Evolutionary conservation across 2,797 vertebrate species (phyloP), one percentile per base, ranked within the genome.

Genomic region (Cirrhinus molitorella): DNA sequence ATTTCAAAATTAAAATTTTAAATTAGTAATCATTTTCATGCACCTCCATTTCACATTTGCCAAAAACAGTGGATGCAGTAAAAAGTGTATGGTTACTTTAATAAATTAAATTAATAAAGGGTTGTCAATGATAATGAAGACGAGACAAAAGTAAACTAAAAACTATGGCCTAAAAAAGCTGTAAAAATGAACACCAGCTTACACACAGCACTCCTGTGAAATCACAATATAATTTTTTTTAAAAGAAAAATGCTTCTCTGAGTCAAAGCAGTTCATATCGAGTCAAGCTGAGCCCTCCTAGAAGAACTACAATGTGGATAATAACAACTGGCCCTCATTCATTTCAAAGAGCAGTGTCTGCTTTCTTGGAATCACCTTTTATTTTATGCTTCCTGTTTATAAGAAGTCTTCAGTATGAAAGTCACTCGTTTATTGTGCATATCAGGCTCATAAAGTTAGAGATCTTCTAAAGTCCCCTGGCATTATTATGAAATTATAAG

Each of bases 341-440:
- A 74, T 74, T 74, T 74, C 49, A 55, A 53, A 73, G 71, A 51
- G 5, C 9, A 53, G 3, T 37, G 28, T 55, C 49, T 55, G 31
- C 28, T 55, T 74, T 74, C 31, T 31, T n/a, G 6, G 6, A 34
- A n/a, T 51, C 71, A 37, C 19, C 37, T 55, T n/a, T 53, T 74
- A 55, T 55, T 55, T 55, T n/a, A 74, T 74, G 14, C 34, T 40
- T 57, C 0, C 6, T 8, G 34, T 37, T 45, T 28, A 61, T 45
- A 61, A 76, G 12, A 45, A 2, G 21, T 40, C 21, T 57, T 40
- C 21, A 10, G 8, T 40, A 17, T 28, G 14, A 16, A 55, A 75
- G 31, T 1, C 72, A 40, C n/a, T 47, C 1, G 8, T 28, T 55
- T 14, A 21, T 55, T 31, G 49, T 74, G 21, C 37, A n/a, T 73